These are phyloP conservation scores for Castor canadensis DNA, from an alignment of 2,113 vertebrate genomes.

Conservation along the genomic window DNA sequence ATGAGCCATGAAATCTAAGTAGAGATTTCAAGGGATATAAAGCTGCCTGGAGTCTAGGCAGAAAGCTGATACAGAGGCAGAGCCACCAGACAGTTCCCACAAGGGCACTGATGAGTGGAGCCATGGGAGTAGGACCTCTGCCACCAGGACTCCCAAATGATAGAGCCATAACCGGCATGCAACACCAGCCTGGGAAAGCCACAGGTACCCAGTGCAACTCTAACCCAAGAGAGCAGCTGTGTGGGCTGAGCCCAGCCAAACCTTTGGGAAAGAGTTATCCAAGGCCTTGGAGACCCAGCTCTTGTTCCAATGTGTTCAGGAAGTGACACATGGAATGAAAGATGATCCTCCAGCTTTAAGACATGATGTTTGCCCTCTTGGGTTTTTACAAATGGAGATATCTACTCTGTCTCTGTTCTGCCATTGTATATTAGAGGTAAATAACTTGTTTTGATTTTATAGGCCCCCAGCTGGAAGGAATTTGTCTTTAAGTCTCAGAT, in stretches of 20 bases:
- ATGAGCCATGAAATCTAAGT: background rate
- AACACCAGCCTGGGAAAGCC: background rate
- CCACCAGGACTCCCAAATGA: background rate
- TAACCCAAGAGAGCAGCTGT: background rate
- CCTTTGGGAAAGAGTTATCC: background rate
- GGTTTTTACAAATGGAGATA: background rate
- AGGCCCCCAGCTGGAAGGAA: background rate
- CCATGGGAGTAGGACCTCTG: background rate
- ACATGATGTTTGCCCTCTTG: background rate
- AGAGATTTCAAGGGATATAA: background rate
- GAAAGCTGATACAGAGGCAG: background rate
- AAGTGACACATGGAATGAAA: background rate
- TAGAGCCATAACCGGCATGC: background rate
- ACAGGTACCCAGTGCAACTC: background rate
- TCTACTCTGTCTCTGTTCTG: background rate
- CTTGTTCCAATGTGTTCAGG: background rate
- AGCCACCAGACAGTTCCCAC: background rate
- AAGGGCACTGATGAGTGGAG: background rate
- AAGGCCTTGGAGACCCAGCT: background rate
- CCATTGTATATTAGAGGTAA: background rate
- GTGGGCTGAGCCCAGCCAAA: background rate
- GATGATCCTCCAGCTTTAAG: background rate
- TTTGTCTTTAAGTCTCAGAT: background rate
- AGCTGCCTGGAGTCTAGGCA: background rate
- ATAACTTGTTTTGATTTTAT: background rate